Conservation (phyloP, 2,888 invertebrate genomes). For the Sphinx pinastri region DNA sequence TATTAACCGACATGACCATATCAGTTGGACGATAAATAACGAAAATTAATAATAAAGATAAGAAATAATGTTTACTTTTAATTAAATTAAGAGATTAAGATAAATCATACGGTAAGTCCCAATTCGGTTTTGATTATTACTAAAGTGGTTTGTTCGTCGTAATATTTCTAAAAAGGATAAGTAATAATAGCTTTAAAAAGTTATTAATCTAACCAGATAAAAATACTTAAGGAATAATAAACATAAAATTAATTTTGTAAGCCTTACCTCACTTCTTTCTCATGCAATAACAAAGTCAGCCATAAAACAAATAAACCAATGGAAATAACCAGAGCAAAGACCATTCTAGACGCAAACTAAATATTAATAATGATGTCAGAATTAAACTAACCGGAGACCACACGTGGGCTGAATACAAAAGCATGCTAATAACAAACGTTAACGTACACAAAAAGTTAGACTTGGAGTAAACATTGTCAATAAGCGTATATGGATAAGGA, state of each 20-base stretch:
- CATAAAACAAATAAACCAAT: not conserved
- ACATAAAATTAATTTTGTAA: too few relatives aligned
- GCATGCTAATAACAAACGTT: not conserved
- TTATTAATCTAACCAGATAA: too few relatives aligned
- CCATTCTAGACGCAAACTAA: constrained; percentile 3
- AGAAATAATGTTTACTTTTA: constrained; percentile 13
- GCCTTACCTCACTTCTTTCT: too few relatives aligned
- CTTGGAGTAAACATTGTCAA: not conserved
- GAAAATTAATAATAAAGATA: constrained; percentile 27
- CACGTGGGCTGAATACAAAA: constrained; percentile 27
- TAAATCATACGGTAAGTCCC: not conserved
- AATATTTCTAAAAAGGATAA: too few relatives aligned
- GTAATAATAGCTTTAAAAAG: too few relatives aligned
- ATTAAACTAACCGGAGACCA: constrained; percentile 8
- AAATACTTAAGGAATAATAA: too few relatives aligned
- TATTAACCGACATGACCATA: constrained; percentile 16
- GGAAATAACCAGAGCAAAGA: not conserved
- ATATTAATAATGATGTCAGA: constrained; percentile 29
- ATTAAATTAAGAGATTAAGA: constrained; percentile 3
- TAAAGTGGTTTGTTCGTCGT: not conserved
- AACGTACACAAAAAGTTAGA: not conserved
- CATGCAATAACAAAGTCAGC: not conserved
- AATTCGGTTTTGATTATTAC: not conserved
- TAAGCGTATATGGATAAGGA: not conserved
- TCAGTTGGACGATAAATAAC: not conserved